A percentile compares a stretch with the other conserved stretches of the same genome.
Conservation (phyloP, 2,113 vertebrate species). For the Ciconia maguari region DNA sequence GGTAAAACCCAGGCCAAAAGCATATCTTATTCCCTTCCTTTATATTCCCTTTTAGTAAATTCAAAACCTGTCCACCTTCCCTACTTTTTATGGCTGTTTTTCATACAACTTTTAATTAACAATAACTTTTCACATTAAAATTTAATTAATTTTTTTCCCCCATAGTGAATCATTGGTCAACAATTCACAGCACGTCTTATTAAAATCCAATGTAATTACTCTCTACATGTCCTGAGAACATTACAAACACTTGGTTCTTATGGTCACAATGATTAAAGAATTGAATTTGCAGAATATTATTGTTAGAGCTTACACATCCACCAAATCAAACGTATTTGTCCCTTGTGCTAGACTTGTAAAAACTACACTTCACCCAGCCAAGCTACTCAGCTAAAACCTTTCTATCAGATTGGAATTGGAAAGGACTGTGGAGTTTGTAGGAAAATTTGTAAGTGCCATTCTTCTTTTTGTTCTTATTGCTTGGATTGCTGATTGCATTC, state of each 20-base stretch:
- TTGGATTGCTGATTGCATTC: slow-evolving; percentile 38
- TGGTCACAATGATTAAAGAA: slow-evolving; percentile 56
- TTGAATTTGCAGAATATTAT: slow-evolving; percentile 50
- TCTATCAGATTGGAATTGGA: slow-evolving; percentile 59
- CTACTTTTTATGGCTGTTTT: slow-evolving; percentile 35
- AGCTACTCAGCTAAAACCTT: slow-evolving; percentile 57
- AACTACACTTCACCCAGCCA: slow-evolving; percentile 8
- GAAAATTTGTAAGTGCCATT: slow-evolving; percentile 42
- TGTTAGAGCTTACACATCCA: slow-evolving; percentile 24
- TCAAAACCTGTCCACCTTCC: not conserved
- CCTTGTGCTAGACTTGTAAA: slow-evolving; percentile 39
- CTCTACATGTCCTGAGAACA: slow-evolving; percentile 19
- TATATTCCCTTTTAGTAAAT: not conserved
- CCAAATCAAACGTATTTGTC: slow-evolving; percentile 17
- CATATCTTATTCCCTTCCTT: not conserved
- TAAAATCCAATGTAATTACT: slow-evolving; percentile 59
- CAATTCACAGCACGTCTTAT: slow-evolving; percentile 57
- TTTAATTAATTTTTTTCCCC: slow-evolving; percentile 49
- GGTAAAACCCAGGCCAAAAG: not conserved
- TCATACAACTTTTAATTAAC: slow-evolving; percentile 53
- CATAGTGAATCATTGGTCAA: slow-evolving; percentile 55
- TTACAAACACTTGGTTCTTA: slow-evolving; percentile 54
- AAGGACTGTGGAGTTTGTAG: slow-evolving; percentile 44
- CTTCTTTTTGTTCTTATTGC: slow-evolving; percentile 56
- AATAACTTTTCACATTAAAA: slow-evolving; percentile 51